These are phyloP conservation scores for Anhinga rufa DNA, from an alignment of 2,113 vertebrate genomes.

Conservation along the genomic window DNA sequence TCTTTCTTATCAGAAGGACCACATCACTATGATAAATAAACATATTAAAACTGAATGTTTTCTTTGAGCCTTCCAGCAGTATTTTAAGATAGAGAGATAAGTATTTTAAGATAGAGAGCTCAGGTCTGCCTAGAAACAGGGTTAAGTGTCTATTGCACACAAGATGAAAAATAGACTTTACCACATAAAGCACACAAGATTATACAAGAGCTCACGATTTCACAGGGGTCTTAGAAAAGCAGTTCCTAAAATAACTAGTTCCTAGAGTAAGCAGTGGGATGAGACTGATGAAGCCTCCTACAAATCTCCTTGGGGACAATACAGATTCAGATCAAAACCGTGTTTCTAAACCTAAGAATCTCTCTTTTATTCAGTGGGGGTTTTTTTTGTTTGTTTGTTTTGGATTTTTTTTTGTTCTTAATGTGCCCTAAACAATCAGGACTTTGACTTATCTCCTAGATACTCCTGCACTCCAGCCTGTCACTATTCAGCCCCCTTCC, in stretches of 20 bases:
- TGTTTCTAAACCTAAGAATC: neutral
- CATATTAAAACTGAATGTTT: neutral
- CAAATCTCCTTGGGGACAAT: neutral
- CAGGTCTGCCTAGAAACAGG: neutral
- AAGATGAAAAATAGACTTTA: neutral
- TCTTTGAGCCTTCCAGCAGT: neutral
- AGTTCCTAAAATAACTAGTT: neutral
- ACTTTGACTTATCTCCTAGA: neutral
- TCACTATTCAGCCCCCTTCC: neutral
- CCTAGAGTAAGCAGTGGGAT: neutral
- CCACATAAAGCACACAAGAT: neutral
- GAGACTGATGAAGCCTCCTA: neutral
- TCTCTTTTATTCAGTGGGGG: neutral
- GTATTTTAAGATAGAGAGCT: neutral
- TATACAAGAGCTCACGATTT: neutral
- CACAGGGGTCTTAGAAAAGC: neutral
- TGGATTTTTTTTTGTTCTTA: neutral
- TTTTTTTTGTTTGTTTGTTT: neutral
- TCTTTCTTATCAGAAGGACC: neutral
- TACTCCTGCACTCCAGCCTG: neutral
- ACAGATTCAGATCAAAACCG: neutral
- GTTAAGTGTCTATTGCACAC: neutral
- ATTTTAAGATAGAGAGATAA: neutral
- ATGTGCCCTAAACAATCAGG: neutral
- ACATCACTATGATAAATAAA: neutral